Evolutionary conservation across 2,888 invertebrate species (phyloP), one percentile per base, ranked within the genome.

Genomic region (Cryptocephalus primarius): DNA sequence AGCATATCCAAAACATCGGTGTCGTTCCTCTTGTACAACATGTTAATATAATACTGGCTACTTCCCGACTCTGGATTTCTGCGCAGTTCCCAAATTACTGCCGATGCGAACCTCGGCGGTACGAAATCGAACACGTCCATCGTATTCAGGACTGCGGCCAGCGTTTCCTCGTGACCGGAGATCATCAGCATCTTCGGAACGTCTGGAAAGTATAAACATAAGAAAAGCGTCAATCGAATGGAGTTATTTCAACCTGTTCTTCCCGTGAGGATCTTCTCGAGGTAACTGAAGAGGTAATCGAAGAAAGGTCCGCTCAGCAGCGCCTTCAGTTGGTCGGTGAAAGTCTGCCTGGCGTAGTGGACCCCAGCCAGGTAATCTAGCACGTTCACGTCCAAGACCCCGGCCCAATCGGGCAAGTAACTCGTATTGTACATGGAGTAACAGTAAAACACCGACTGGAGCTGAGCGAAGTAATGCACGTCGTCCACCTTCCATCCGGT

Each of bases 131-230:
- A 90, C n/a, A 88, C 53, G 10, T 78, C 77, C 10, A 92, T 66
- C 0, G 83, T 75, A 63, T 82, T 82, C 1, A 91, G 72, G 33
- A 90, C 57, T 58, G 78, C 83, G 0, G 82, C 84, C 9, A 93
- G 68, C 0, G 87, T 91, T 1, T 81, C 76, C 63, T 92, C 91
- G 60, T 92, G 92, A 0, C 75, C 88, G 52, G 87, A 87, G 59
- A 85, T 87, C 44, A 89, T 73, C 61, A 79, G 77, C 39, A 88
- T 54, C 54, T 82, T 83, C 22, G 77, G 70, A 12, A 38, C 42
- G 32, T 43, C 46, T 6, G 22, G 3, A 6, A 22, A 22, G 3
- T 22, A 22, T 22, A 6, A 22, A 22, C 2, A 22, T 22, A 22
- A 6, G 22, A 22, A 22, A 22, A 22, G 6, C 22, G 2, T 22